phyloP scores from a whole-genome alignment of 2,888 invertebrate genomes.

The Actias luna region DNA sequence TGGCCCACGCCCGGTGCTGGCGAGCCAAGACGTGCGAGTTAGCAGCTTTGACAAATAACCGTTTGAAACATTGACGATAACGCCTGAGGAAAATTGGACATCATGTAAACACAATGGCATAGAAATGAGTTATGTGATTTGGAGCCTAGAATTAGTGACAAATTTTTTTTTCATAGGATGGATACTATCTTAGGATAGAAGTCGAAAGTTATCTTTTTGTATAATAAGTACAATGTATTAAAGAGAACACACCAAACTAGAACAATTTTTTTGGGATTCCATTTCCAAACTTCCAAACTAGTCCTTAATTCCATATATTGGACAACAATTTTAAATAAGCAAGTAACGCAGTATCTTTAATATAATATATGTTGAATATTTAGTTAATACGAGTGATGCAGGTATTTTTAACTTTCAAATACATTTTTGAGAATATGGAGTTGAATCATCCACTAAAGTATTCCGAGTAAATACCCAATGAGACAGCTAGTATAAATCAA shows the following conservation, averaged over 20 bases:
- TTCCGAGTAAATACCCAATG: background rate
- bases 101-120: slow-evolving; percentile 12
- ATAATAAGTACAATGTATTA: background rate
- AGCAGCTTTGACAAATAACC: slow-evolving; percentile 11
- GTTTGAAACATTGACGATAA: background rate
- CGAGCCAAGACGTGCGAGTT: slow-evolving; percentile 48
- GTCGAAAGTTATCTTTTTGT: background rate
- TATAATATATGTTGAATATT: background rate
- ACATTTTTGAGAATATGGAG: background rate
- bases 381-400: background rate
- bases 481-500: background rate
- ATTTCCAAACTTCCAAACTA: background rate
- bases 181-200: background rate
- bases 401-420: background rate
- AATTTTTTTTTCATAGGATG: background rate
- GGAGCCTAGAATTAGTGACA: background rate
- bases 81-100: background rate
- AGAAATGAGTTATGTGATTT: slow-evolving; percentile 2
- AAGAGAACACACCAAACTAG: background rate
- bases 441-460: background rate
- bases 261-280: background rate
- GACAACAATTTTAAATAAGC: background rate
- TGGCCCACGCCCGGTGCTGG: slow-evolving; percentile 53
- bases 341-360: background rate
- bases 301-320: background rate